Base-by-base conservation (phyloP, 2,797 vertebrate genomes). In the Halcyon leucocephala region DNA sequence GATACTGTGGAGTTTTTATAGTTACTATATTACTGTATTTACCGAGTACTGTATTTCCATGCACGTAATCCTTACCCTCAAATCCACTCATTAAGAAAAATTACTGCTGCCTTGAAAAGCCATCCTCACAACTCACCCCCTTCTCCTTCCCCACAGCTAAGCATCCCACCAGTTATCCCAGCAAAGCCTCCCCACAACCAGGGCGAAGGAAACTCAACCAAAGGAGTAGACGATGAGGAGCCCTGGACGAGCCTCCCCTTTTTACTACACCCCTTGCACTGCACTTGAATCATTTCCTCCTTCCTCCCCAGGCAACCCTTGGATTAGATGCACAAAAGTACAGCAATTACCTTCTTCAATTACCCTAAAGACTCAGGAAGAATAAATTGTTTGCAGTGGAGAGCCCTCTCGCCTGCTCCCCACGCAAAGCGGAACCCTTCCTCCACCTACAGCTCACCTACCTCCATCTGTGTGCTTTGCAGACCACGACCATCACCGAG, bases 331-430 rank as follows among this genome's bases (percentile, higher is more conserved):
- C 70, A 66, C 42, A 5, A 37, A 95, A 92, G 69, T 77, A 60
- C 66, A 86, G 95, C 86, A 85, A 87, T 82, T 85, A 94, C 86
- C 80, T 82, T 89, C 82, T 90, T 77, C 93, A 86, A 84, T 90
- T 95, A 92, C 82, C 70, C 82, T 94, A 42, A 94, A 91, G 82
- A 82, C 83, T 86, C 81, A 7, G 26, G 66, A 93, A 80, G 78
- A 86, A 86, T 42, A 89, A 93, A 82, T 2, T 54, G 66, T 76
- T 94, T 79, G 66, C 67, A 82, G 55, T 5, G 48, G 90, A 95
- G 66, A 94, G 73, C 41, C 80, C 80, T 81, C 51, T 55, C 8
- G 19, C 92, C 79, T 81, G 58, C 65, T 70, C 48, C 77, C 19
- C 14, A 39, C 0, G 9, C n/a, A 25, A 79, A 90, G 28, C 66